These are phyloP conservation scores for Andrena minutula DNA, from an alignment of 2,888 invertebrate genomes.

Conservation along the genomic window DNA sequence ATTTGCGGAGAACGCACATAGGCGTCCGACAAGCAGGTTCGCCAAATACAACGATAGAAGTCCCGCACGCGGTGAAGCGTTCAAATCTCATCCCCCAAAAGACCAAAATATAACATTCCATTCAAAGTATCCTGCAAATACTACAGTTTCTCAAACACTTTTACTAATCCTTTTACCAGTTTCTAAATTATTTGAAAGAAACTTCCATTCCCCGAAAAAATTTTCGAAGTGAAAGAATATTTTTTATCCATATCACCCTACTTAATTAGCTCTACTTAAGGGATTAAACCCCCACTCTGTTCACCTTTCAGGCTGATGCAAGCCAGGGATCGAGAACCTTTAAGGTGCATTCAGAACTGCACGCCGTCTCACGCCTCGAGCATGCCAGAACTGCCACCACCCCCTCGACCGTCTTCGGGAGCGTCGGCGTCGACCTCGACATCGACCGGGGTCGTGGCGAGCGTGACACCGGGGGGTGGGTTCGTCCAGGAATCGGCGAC, in stretches of 20 bases:
- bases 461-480: constrained; percentile 45
- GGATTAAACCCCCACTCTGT: neutral
- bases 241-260: neutral
- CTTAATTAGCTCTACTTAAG: neutral
- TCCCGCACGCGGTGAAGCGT: too few relatives aligned
- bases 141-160: too few relatives aligned
- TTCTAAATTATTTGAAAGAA: too few relatives aligned
- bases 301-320: constrained; percentile 85
- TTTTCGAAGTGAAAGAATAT: too few relatives aligned
- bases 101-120: too few relatives aligned
- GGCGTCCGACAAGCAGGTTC: too few relatives aligned
- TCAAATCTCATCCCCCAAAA: too few relatives aligned
- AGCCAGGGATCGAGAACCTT: constrained; percentile 87
- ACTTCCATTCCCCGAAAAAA: too few relatives aligned
- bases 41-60: too few relatives aligned
- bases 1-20: too few relatives aligned
- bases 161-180: too few relatives aligned
- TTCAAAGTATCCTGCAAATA: too few relatives aligned
- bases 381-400: constrained; percentile 88
- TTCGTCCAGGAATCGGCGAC: constrained; percentile 59
- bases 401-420: constrained; percentile 77
- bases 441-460: constrained; percentile 51
- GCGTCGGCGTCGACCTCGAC: constrained; percentile 68
- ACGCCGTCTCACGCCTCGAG: constrained; percentile 87
- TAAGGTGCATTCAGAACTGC: constrained; percentile 83